These are phyloP conservation scores for Eristalis pertinax DNA, from an alignment of 2,888 invertebrate species.

Conservation along the genomic window DNA sequence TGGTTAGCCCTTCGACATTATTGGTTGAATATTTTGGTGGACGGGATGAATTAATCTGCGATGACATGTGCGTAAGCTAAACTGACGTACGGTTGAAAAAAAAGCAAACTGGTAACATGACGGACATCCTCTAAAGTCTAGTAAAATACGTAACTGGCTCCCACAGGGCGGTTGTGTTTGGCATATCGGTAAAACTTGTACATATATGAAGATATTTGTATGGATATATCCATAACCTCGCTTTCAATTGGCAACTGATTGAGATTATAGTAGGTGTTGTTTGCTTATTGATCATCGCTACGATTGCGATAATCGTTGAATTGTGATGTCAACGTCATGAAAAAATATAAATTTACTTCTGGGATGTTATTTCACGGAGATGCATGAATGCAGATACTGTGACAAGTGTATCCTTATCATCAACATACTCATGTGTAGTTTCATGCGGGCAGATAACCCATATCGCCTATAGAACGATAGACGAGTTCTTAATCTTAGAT, in stretches of 20 bases:
- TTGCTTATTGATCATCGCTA: conserved; percentile 7
- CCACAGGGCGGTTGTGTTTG: background rate
- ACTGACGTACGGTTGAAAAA: background rate
- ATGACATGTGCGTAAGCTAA: background rate
- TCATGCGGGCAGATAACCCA: background rate
- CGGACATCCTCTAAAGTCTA: background rate
- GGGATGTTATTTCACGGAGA: background rate
- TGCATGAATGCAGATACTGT: background rate
- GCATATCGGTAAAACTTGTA: background rate
- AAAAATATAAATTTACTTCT: background rate
- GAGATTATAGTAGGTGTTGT: background rate
- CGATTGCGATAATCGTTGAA: background rate
- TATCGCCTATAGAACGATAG: background rate
- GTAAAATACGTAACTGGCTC: background rate
- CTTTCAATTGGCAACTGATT: background rate
- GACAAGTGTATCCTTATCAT: conserved; percentile 6
- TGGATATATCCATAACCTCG: background rate
- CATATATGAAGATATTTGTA: background rate
- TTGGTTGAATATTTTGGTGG: background rate
- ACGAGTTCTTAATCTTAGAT: background rate
- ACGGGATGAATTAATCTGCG: background rate
- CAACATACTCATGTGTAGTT: background rate
- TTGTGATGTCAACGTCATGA: background rate
- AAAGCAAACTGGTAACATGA: background rate
- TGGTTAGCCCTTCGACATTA: background rate